phyloP scores from a whole-genome alignment of 2,888 invertebrate genomes.

The Carpatolechia fugitivella region DNA sequence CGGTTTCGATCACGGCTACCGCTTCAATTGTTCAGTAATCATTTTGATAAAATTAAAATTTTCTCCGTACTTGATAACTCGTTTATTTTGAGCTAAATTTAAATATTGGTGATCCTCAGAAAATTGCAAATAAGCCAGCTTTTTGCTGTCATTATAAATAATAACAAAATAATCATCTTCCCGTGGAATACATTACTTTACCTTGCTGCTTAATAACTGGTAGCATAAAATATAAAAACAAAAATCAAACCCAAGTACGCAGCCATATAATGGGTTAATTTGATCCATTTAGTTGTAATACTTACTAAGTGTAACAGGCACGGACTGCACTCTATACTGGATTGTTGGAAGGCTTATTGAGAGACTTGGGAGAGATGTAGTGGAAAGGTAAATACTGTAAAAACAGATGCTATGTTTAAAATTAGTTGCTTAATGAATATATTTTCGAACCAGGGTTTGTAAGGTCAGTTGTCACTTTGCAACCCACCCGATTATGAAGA shows the following conservation, averaged over 20 bases:
- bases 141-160: slow-evolving; percentile 20
- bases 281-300: slow-evolving; percentile 37
- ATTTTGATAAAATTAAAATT: not conserved
- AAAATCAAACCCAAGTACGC: slow-evolving; percentile 18
- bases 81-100: slow-evolving; percentile 5
- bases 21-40: not conserved
- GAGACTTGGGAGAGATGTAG: too few species aligned
- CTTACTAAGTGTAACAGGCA: slow-evolving; percentile 23
- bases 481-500: too few species aligned
- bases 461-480: too few species aligned
- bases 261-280: slow-evolving; percentile 39
- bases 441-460: too few species aligned
- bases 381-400: too few species aligned
- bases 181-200: slow-evolving; percentile 14
- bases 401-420: too few species aligned
- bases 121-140: slow-evolving; percentile 17
- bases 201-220: slow-evolving; percentile 19
- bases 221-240: slow-evolving; percentile 22
- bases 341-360: too few species aligned
- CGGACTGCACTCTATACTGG: too few species aligned
- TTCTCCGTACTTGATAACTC: not conserved
- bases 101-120: slow-evolving; percentile 9
- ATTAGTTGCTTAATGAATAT: too few species aligned
- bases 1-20: too few species aligned
- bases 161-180: slow-evolving; percentile 22